Evolutionary conservation across 2,888 invertebrate species (phyloP), one percentile per base, ranked within the genome.

Genomic region (Tethea ocularis): DNA sequence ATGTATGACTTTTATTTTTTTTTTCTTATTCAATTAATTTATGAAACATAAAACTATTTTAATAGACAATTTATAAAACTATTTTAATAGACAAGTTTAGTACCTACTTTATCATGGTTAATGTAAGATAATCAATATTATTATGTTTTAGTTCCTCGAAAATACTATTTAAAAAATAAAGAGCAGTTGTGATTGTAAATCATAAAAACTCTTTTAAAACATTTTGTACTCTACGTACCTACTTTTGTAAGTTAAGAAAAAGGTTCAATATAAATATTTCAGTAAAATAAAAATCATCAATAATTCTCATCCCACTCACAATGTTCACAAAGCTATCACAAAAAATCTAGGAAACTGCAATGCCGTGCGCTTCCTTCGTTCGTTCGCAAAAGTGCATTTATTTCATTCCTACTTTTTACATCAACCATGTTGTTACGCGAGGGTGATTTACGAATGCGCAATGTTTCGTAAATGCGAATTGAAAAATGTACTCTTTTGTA

Each of bases 381-480:
- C 22, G 22, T 33, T 54, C 17, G 33, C 20, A 22, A 74, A 77
- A 68, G 75, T 71, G 70, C 67, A 63, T 71, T 62, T 66, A 75
- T 78, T 80, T 72, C 68, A 72, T 77, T 74, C 66, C 61, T 62
- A 73, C 77, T 82, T 79, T 81, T 81, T 82, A 69, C 75, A 80
- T 76, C 70, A 71, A 69, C 64, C 71, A 69, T 68, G 71, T 76
- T 71, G 74, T 70, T 74, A 75, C 74, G 73, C 75, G 68, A 72
- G 69, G 66, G 78, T 82, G 82, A 82, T 83, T 82, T 82, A 80
- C 79, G 75, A 73, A 80, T 75, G 74, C 76, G 81, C 78, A 78
- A 74, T 80, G 73, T 75, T 77, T 71, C 71, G 74, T 73, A 74
- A 79, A 78, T 77, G 72, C 69, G 82, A 82, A 80, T 69, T 78